Evolutionary conservation across 1,140 invertebrate genomes (phyloP).

Genomic region (Stegodyphus dumicola): DNA sequence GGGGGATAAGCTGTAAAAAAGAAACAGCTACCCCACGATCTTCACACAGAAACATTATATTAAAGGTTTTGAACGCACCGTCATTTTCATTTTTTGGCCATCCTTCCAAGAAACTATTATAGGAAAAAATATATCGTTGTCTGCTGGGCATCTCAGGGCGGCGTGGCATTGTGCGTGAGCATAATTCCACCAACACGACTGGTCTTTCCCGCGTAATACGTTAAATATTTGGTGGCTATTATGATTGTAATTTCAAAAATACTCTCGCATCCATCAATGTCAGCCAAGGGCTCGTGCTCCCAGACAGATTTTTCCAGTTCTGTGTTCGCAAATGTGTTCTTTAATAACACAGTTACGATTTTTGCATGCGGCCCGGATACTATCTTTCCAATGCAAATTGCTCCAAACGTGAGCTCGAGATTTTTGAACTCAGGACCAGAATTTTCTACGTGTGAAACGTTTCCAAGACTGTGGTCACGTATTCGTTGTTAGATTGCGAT

Average conservation of each 20-base stretch:
- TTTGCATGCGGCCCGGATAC: constrained; percentile 56
- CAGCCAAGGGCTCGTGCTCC: constrained; percentile 18
- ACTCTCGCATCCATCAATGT: constrained; percentile 58
- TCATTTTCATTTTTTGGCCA: constrained; percentile 59
- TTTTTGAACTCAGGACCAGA: constrained; percentile 19
- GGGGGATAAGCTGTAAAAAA: constrained; percentile 11
- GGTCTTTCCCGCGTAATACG: constrained; percentile 49
- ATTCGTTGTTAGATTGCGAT: constrained; percentile 28
- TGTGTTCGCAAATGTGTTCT: constrained; percentile 53
- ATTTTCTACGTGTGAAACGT: constrained; percentile 50
- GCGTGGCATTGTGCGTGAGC: constrained; percentile 36
- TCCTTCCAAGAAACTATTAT: constrained; percentile 59
- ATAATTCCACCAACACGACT: constrained; percentile 55
- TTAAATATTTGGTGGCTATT: constrained; percentile 61
- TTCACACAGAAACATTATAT: constrained; percentile 55
- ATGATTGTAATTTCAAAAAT: constrained; percentile 62
- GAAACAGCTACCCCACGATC: constrained; percentile 46
- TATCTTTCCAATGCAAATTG: constrained; percentile 60
- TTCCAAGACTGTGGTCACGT: constrained; percentile 43
- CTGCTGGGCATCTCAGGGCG: constrained; percentile 27
- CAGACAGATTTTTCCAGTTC: constrained; percentile 54
- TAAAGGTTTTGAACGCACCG: constrained; percentile 52
- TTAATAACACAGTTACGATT: constrained; percentile 60
- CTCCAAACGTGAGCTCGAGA: constrained; percentile 35
- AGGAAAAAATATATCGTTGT: constrained; percentile 58